These are phyloP conservation scores for Diaphora mendica DNA, from an alignment of 2,888 invertebrate genomes.

Conservation along the genomic window DNA sequence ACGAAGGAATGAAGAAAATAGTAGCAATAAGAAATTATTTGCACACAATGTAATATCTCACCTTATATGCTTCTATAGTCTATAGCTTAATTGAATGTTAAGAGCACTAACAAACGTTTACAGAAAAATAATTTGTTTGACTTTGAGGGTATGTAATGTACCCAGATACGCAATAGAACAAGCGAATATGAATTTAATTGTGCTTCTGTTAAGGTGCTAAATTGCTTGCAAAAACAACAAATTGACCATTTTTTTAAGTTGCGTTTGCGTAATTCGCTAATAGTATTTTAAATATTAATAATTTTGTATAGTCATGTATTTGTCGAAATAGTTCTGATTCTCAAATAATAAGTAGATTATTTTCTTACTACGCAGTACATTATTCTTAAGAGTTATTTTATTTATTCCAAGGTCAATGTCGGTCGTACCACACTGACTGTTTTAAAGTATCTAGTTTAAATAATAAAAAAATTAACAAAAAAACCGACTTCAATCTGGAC, in stretches of 20 bases:
- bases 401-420: background rate
- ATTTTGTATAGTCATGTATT: background rate
- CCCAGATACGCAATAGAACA: background rate
- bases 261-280: background rate
- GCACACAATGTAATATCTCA: too few relatives aligned
- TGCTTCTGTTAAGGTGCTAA: background rate
- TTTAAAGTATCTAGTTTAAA: background rate
- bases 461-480: too few relatives aligned
- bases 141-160: too few relatives aligned
- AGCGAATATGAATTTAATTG: background rate
- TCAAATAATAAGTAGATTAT: background rate
- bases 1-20: too few relatives aligned
- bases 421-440: background rate
- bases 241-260: background rate
- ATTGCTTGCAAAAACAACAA: background rate
- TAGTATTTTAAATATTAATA: background rate
- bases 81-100: background rate
- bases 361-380: background rate
- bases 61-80: background rate
- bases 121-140: background rate
- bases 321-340: background rate
- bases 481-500: too few relatives aligned
- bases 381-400: background rate
- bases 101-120: background rate
- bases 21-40: too few relatives aligned